Conservation (phyloP, 2,888 invertebrate genomes). For the Lumbricus terrestris region DNA sequence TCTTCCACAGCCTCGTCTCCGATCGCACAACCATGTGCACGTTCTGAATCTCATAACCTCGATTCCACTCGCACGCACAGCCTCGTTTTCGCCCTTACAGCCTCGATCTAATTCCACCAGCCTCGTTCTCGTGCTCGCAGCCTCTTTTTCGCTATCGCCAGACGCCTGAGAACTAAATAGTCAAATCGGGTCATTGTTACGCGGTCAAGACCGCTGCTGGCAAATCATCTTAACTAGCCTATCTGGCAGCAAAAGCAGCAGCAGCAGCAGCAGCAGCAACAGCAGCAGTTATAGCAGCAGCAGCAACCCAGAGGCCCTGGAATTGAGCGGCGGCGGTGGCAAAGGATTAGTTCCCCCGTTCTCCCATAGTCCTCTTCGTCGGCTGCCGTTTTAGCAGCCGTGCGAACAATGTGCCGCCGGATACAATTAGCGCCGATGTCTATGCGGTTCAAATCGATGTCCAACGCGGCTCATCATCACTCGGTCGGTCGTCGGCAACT, state of each 20-base stretch:
- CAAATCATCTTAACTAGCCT: background rate
- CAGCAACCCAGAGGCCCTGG: too few species aligned
- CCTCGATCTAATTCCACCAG: background rate
- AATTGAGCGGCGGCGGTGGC: background rate
- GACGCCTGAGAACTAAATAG: background rate
- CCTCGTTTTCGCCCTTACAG: background rate
- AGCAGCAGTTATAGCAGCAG: too few species aligned
- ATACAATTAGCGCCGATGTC: conserved; percentile 13
- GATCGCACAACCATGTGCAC: background rate
- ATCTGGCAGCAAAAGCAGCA: background rate
- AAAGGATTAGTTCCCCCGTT: background rate
- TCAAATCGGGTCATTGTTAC: background rate
- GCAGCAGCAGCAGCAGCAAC: too few species aligned
- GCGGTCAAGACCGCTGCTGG: background rate
- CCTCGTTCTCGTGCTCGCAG: background rate
- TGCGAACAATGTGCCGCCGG: background rate
- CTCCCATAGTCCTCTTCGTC: background rate
- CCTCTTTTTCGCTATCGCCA: background rate
- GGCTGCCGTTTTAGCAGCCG: background rate
- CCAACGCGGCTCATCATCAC: background rate
- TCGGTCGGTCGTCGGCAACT: background rate
- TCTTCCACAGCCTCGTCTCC: background rate
- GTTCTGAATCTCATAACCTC: background rate
- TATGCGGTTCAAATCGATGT: background rate
- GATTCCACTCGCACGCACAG: background rate